These are phyloP conservation scores for Mesitornis unicolor DNA, from an alignment of 2,113 vertebrate genomes.

Conservation along the genomic window DNA sequence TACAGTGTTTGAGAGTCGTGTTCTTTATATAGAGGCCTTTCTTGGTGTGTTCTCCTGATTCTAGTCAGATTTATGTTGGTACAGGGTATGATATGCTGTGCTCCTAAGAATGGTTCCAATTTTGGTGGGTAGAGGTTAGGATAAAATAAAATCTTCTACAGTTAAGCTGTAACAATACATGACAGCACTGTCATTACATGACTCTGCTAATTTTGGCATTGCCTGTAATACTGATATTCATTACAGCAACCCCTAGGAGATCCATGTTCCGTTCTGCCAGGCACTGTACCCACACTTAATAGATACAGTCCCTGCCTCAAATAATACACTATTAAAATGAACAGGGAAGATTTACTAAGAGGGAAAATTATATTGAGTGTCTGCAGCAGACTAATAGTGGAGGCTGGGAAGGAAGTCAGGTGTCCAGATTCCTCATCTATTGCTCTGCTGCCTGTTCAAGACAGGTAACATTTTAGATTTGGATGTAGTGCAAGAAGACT, in stretches of 20 bases:
- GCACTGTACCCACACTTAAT: neutral
- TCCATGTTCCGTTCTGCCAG: neutral
- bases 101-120: neutral
- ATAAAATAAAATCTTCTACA: neutral
- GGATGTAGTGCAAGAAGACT: neutral
- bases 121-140: neutral
- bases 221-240: neutral
- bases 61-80: neutral
- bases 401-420: neutral
- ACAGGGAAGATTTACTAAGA: neutral
- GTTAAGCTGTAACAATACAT: neutral
- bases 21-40: neutral
- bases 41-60: neutral
- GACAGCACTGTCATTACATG: neutral
- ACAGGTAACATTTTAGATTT: neutral
- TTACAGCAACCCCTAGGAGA: neutral
- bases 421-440: neutral
- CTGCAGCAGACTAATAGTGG: neutral
- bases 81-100: neutral
- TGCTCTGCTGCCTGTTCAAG: neutral
- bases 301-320: neutral
- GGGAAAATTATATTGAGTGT: neutral
- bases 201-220: neutral
- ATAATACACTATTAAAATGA: neutral
- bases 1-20: neutral